Evolutionary conservation across 1,140 invertebrate species (phyloP).

Genomic region (Charaxes varanes): DNA sequence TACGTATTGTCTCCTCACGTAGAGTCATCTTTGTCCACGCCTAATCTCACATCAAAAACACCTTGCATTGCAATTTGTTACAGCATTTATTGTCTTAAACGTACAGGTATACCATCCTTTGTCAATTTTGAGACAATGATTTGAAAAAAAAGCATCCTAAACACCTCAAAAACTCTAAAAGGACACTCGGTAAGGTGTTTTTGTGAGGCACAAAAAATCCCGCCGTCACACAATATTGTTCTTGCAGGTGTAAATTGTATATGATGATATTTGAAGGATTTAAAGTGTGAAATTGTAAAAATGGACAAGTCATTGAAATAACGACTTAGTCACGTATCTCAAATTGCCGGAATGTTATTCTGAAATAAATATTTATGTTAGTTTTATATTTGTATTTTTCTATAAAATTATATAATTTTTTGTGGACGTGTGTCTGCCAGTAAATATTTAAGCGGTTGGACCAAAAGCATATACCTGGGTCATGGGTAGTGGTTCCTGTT

Average conservation of each 20-base stretch:
- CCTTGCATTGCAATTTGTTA: conserved; percentile 54
- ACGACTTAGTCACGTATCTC: conserved; percentile 8
- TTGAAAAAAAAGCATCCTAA: conserved; percentile 32
- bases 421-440: no score
- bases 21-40: conserved; percentile 27
- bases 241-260: conserved; percentile 42
- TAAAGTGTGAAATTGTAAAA: conserved; percentile 30
- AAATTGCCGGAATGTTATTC: neutral
- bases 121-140: conserved; percentile 34
- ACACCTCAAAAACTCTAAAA: conserved; percentile 31
- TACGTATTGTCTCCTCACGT: conserved; percentile 60
- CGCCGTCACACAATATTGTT: conserved; percentile 33
- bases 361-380: conserved; percentile 1
- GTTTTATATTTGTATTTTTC: no score
- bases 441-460: no score
- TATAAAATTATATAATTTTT: no score
- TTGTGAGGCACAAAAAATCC: conserved; percentile 39
- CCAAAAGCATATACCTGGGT: no score
- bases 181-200: conserved; percentile 42
- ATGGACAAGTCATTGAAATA: conserved; percentile 8
- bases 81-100: conserved; percentile 53
- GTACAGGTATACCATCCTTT: conserved; percentile 56
- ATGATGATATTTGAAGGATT: conserved; percentile 22
- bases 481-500: no score
- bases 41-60: conserved; percentile 42